Conservation (phyloP, 1,140 invertebrate species). For the Lasaia peninsularis region DNA sequence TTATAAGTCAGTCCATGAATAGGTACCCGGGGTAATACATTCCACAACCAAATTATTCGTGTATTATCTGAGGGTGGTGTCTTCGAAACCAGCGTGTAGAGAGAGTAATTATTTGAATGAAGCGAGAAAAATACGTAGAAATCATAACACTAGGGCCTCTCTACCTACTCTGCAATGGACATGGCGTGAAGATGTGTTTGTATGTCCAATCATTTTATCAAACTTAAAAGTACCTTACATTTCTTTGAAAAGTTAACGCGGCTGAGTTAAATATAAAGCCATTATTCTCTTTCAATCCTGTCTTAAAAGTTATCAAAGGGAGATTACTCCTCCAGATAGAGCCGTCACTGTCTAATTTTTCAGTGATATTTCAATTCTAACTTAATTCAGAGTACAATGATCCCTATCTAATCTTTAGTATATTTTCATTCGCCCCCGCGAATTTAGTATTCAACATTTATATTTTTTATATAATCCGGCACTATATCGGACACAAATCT, state of each 20-base stretch:
- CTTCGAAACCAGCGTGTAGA: no score
- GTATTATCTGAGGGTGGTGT: no score
- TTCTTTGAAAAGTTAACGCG: neutral
- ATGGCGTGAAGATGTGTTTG: no score
- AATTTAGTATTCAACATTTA: neutral
- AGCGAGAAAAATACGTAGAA: no score
- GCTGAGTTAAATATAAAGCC: neutral
- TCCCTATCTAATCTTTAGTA: neutral
- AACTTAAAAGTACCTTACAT: neutral
- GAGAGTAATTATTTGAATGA: no score
- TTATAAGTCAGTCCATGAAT: no score
- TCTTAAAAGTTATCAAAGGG: slow-evolving; percentile 1
- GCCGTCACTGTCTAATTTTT: slow-evolving; percentile 6
- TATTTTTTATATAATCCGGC: neutral
- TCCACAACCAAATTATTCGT: no score
- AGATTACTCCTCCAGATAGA: slow-evolving; percentile 3
- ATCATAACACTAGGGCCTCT: no score
- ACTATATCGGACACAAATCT: no score
- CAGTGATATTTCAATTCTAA: slow-evolving; percentile 10
- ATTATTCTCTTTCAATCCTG: slow-evolving; percentile 6
- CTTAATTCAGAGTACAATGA: slow-evolving; percentile 1
- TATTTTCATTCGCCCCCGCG: neutral
- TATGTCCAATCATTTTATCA: neutral
- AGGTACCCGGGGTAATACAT: no score
- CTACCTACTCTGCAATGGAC: no score